Conservation (phyloP, 2,888 invertebrate genomes). For the Drosophila anomalipes region DNA sequence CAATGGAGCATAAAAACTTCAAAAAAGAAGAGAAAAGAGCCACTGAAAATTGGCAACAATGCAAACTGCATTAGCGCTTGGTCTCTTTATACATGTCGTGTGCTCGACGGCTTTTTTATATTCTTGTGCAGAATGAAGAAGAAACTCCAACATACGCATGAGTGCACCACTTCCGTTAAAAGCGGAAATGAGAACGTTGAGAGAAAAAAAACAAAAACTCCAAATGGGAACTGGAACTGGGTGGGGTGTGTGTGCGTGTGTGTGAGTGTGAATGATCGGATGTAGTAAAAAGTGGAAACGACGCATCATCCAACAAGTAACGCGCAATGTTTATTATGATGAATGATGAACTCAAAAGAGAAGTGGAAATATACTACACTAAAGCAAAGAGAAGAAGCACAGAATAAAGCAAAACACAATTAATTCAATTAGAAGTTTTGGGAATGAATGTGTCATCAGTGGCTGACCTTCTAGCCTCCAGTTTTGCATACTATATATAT, state of each 20-base stretch:
- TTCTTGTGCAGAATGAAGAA: slow-evolving; percentile 53
- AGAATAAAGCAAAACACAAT: slow-evolving; percentile 31
- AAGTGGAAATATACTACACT: slow-evolving; percentile 16
- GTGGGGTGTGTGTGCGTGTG: slow-evolving; percentile 35
- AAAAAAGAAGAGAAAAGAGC: slow-evolving; percentile 16
- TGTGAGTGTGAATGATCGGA: slow-evolving; percentile 25
- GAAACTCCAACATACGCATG: slow-evolving; percentile 68
- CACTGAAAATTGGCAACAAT: slow-evolving; percentile 67
- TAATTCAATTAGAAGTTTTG: slow-evolving; percentile 55
- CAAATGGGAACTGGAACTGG: slow-evolving; percentile 23
- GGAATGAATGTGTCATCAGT: slow-evolving; percentile 37
- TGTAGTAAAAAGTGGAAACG: slow-evolving; percentile 45
- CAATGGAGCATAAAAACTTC: slow-evolving; percentile 72
- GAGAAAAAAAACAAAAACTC: slow-evolving; percentile 18
- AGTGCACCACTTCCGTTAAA: slow-evolving; percentile 80
- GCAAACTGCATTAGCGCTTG: slow-evolving; percentile 32
- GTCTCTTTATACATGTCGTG: slow-evolving; percentile 11
- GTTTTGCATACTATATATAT: slow-evolving; percentile 35
- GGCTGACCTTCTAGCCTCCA: slow-evolving; percentile 59
- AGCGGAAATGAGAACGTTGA: slow-evolving; percentile 57
- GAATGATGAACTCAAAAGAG: slow-evolving; percentile 41
- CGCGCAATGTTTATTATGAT: slow-evolving; percentile 43
- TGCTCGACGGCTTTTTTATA: slow-evolving; percentile 7
- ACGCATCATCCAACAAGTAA: slow-evolving; percentile 47
- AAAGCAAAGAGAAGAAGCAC: slow-evolving; percentile 6